Percentiles rank a stretch among this genome's conserved stretches.
Evolutionary conservation across 1,140 invertebrate genomes (phyloP).

Genomic region (Colletes gigas): DNA sequence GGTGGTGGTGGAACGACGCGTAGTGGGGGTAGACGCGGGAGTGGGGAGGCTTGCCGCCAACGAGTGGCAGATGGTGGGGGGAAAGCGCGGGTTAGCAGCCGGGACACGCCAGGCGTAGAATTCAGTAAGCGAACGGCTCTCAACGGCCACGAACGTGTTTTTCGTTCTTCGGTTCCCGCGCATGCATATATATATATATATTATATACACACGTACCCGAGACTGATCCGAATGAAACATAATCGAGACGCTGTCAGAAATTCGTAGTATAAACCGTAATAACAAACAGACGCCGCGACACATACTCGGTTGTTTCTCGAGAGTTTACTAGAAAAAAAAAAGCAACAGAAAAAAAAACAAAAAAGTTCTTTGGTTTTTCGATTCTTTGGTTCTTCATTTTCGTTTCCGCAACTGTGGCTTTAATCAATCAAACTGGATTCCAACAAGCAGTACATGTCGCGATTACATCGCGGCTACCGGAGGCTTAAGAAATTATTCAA

Average conservation of each 20-base stretch:
- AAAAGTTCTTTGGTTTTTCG: conserved; percentile 38
- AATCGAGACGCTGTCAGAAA: conserved; percentile 61
- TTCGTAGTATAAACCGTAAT: conserved; percentile 41
- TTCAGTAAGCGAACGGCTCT: conserved; percentile 80
- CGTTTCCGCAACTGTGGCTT: conserved; percentile 75
- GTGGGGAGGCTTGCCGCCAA: conserved; percentile 66
- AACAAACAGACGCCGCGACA: conserved; percentile 54
- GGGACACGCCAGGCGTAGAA: conserved; percentile 70
- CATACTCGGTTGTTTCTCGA: conserved; percentile 53
- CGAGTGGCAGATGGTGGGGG: conserved; percentile 65
- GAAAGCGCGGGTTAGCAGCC: conserved; percentile 79
- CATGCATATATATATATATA: conserved; percentile 55
- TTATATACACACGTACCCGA: conserved; percentile 41
- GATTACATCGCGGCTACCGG: conserved; percentile 81
- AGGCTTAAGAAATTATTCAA: conserved; percentile 80
- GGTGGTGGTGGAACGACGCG: not conserved
- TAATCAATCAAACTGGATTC: conserved; percentile 81
- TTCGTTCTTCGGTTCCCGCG: conserved; percentile 68
- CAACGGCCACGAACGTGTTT: conserved; percentile 67
- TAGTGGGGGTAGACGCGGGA: conserved; percentile 24
- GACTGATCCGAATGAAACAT: conserved; percentile 62
- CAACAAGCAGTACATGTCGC: conserved; percentile 81
- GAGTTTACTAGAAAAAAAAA: conserved; percentile 24
- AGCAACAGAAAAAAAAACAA: conserved; percentile 3
- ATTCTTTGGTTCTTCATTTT: conserved; percentile 59